Conservation (phyloP, 30 jellyfish, hydroid and myxozoan species). For the Chironex yamaguchii region DNA sequence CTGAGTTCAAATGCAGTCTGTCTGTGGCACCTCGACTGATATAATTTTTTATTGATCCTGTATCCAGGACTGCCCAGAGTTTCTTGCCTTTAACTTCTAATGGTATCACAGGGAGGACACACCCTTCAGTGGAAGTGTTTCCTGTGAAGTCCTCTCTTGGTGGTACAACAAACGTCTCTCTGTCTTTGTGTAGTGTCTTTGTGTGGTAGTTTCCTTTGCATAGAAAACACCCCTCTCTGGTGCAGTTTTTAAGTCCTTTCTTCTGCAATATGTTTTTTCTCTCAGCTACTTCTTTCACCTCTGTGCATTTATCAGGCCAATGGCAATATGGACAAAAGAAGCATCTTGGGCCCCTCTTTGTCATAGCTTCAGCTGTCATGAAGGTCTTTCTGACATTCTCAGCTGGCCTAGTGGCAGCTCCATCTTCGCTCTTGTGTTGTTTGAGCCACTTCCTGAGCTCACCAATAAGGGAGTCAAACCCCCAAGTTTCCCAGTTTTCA, state of each 20-base stretch:
- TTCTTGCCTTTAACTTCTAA: slow-evolving; percentile 31
- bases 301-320: slow-evolving; percentile 59
- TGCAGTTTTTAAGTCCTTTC: slow-evolving; percentile 38
- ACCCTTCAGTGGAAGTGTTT: slow-evolving; percentile 25
- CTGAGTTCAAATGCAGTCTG: neutral
- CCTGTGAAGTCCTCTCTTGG: neutral
- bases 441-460: slow-evolving; percentile 62
- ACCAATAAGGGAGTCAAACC: slow-evolving; percentile 4
- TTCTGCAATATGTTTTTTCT: slow-evolving; percentile 44
- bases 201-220: slow-evolving; percentile 64
- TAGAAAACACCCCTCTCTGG: slow-evolving; percentile 52
- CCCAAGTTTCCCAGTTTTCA: slow-evolving; percentile 60
- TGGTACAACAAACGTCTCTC: slow-evolving; percentile 11
- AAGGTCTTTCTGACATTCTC: slow-evolving; percentile 12
- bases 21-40: slow-evolving; percentile 11
- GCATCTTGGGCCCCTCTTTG: slow-evolving; percentile 52
- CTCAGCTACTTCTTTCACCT: slow-evolving; percentile 6
- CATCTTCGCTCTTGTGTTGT: slow-evolving; percentile 22
- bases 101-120: slow-evolving; percentile 53
- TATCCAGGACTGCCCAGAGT: slow-evolving; percentile 31
- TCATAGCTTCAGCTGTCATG: slow-evolving; percentile 33
- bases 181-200: slow-evolving; percentile 51
- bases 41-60: slow-evolving; percentile 13
- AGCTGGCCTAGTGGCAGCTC: neutral
- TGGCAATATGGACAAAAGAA: slow-evolving; percentile 52